Conservation (phyloP, 2,113 vertebrate genomes). For the Polypterus senegalus region DNA sequence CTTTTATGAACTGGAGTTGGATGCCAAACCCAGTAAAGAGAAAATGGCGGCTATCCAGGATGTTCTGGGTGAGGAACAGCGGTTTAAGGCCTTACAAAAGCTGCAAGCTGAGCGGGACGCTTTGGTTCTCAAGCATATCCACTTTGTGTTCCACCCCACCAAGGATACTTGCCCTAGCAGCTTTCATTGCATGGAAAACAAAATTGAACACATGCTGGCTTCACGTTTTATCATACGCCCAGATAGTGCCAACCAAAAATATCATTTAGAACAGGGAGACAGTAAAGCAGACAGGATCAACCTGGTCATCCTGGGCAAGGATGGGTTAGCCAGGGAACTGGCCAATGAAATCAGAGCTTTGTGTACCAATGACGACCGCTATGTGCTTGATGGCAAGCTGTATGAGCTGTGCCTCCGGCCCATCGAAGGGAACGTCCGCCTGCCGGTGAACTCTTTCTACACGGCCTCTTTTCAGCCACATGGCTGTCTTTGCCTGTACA, state of each 20-base stretch:
- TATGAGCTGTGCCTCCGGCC: constrained; percentile 83
- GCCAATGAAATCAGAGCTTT: constrained; percentile 91
- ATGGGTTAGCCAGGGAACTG: constrained; percentile 79
- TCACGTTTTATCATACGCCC: constrained; percentile 60
- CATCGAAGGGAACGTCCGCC: constrained; percentile 87
- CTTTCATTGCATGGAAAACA: constrained; percentile 69
- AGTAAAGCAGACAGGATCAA: constrained; percentile 72
- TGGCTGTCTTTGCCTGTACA: constrained; percentile 90
- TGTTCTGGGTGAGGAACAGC: constrained; percentile 77
- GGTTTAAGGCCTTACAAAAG: constrained; percentile 88
- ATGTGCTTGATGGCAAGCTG: constrained; percentile 78
- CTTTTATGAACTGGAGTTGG: constrained; percentile 90
- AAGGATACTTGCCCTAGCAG: constrained; percentile 91
- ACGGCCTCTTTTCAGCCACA: constrained; percentile 87
- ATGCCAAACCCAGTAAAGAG: constrained; percentile 96
- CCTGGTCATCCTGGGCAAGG: constrained; percentile 85
- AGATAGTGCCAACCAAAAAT: constrained; percentile 47
- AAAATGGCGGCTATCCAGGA: constrained; percentile 97
- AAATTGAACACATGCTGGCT: constrained; percentile 74
- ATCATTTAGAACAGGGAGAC: constrained; percentile 40
- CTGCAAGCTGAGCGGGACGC: constrained; percentile 91
- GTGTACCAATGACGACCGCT: constrained; percentile 84
- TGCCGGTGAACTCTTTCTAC: constrained; percentile 92
- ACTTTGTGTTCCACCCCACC: constrained; percentile 93
- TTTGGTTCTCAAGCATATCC: constrained; percentile 91